Percentiles rank a stretch among this genome's conserved stretches.
Evolutionary conservation across 1,140 invertebrate genomes (phyloP).

Genomic region (Penaeus chinensis): DNA sequence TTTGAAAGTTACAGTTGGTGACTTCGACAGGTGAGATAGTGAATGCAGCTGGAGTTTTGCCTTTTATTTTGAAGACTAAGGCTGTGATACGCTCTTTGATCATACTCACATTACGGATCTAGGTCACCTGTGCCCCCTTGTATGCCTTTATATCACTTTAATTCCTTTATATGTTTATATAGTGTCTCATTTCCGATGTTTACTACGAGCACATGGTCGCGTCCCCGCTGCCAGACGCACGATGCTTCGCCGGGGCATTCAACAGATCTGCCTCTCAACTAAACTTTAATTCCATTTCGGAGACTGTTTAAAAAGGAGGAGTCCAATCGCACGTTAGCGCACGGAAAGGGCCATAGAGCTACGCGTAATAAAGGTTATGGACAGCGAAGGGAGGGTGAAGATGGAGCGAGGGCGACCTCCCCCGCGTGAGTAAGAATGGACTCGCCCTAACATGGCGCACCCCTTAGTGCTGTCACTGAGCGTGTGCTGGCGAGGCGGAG

Average conservation of each 20-base stretch:
- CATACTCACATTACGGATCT: too few species aligned
- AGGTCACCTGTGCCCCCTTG: not conserved
- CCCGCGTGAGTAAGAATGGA: slow-evolving; percentile 32
- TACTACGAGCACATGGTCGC: slow-evolving; percentile 23
- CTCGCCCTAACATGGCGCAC: slow-evolving; percentile 29
- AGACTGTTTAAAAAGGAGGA: too few species aligned
- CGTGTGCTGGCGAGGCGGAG: slow-evolving; percentile 16
- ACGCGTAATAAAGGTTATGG: not conserved
- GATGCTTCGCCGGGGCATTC: not conserved
- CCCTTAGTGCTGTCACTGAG: slow-evolving; percentile 25
- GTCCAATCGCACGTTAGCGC: too few species aligned
- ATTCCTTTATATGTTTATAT: too few species aligned
- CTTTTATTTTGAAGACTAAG: too few species aligned
- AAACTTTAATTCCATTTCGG: too few species aligned
- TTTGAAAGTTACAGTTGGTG: too few species aligned
- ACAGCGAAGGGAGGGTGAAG: not conserved
- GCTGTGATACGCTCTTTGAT: too few species aligned
- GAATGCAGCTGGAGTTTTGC: too few species aligned
- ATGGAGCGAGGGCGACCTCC: not conserved
- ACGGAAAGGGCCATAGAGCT: too few species aligned
- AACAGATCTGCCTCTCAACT: too few species aligned
- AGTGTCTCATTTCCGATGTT: not conserved
- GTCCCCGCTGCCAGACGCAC: not conserved
- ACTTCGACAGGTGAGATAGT: too few species aligned
- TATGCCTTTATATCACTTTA: not conserved